Evolutionary conservation across 2,797 vertebrate species (phyloP).

Genomic region (Mus caroli): DNA sequence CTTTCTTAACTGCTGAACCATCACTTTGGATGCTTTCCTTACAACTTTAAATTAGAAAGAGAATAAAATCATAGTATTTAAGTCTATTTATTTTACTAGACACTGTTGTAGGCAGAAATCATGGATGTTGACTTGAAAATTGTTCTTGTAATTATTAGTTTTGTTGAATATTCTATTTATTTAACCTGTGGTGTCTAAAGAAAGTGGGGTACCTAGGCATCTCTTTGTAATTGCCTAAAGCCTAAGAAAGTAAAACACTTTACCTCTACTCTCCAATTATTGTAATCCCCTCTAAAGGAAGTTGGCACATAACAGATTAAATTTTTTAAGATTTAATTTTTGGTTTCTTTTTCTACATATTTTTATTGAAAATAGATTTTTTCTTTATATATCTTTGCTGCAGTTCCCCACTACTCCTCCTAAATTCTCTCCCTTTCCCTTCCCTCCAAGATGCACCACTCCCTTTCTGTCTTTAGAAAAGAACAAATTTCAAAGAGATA

Average conservation of each 20-base stretch:
- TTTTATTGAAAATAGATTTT: neutral
- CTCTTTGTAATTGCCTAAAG: neutral
- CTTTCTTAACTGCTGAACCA: neutral
- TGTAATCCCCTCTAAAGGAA: neutral
- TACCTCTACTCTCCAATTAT: neutral
- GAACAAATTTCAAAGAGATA: neutral
- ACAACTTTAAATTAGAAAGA: neutral
- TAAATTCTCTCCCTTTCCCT: neutral
- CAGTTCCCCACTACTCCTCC: too few species aligned
- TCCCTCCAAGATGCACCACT: neutral
- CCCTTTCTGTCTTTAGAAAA: neutral
- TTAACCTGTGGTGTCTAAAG: neutral
- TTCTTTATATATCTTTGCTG: neutral
- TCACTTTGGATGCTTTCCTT: neutral
- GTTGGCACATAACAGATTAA: neutral
- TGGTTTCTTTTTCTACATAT: neutral
- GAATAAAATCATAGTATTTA: neutral
- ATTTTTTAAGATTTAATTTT: neutral
- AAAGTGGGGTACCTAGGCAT: neutral
- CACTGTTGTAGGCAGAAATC: neutral
- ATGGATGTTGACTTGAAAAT: neutral
- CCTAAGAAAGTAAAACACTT: neutral
- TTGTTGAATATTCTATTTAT: neutral
- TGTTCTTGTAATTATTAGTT: neutral
- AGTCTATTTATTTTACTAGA: neutral